Conservation (phyloP, 2,797 vertebrate species). For the Mionectes olivaceus region DNA sequence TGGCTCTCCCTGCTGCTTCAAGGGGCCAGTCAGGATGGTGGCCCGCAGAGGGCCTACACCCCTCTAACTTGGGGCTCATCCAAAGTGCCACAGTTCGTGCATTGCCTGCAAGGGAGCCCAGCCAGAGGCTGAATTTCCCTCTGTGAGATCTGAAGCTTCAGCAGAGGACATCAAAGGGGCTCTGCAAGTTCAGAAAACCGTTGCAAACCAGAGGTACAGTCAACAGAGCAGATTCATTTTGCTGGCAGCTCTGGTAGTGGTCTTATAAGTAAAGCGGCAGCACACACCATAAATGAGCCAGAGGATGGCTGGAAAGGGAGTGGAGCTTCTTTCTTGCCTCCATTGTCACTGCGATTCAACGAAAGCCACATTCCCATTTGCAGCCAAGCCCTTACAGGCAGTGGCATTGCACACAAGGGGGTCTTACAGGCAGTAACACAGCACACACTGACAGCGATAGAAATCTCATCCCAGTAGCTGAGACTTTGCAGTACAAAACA, state of each 20-base stretch:
- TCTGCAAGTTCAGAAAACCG: not conserved
- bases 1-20: not conserved
- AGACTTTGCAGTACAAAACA: not conserved
- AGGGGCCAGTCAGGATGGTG: not conserved
- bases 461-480: not conserved
- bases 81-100: not conserved
- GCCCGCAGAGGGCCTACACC: rapidly evolving
- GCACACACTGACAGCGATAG: not conserved
- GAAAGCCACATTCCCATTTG: not conserved
- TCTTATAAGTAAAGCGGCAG: not conserved
- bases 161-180: not conserved
- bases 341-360: rapidly evolving
- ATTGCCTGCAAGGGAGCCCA: rapidly evolving
- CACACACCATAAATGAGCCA: not conserved
- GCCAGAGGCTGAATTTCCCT: not conserved
- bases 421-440: not conserved
- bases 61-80: rapidly evolving
- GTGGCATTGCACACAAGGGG: too few relatives aligned
- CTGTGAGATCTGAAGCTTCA: not conserved
- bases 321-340: not conserved
- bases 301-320: not conserved
- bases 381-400: not conserved
- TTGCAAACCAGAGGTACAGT: not conserved
- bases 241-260: not conserved
- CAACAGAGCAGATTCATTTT: not conserved